Evolutionary conservation across 2,797 vertebrate genomes (phyloP), one percentile per base, ranked within the genome.

Genomic region (Thunnus albacares): DNA sequence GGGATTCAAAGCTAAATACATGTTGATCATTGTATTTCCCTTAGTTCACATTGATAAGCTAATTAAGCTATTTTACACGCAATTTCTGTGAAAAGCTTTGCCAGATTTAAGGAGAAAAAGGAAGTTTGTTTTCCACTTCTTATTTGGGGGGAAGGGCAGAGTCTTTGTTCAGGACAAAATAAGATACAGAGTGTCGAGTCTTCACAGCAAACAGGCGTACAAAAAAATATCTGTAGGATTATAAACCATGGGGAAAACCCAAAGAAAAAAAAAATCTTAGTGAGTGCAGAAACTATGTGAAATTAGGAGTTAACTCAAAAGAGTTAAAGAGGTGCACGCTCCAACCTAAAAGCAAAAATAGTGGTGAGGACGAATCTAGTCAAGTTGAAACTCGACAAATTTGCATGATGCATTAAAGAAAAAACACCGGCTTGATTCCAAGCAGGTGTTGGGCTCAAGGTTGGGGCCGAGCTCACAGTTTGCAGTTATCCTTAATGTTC

Each of bases 11-110:
- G 59, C 22, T 45, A 3, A 28, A 4, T 45, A 58, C 8, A 17
- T 55, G 38, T 12, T 66, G n/a, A 30, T 57, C 12, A 56, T 45
- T 35, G 26, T 67, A 63, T 76, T 47, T 45, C 20, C 38, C 18
- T 63, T 2, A 9, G 45, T n/a, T 38, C 64, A 65, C 9, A 30
- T 17, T 2, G 9, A 51, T 56, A 6, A 45, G 35, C 47, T 41
- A 60, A 62, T 15, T 15, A 10, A 43, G 9, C 43, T 14, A 3
- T 14, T 45, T 14, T 4, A 24, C 24, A 24, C 24, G 14, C 13
- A 45, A 45, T 26, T 7, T 33, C 8, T 30, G 41, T 74, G 17
- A 22, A 49, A 35, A 56, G 5, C 28, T 4, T 24, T 24, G 24
- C 24, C 24, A 24, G 24, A 24, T 24, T 24, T 2, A 30, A 2